Conservation (phyloP, 1,140 invertebrate species). For the Ostrea edulis region DNA sequence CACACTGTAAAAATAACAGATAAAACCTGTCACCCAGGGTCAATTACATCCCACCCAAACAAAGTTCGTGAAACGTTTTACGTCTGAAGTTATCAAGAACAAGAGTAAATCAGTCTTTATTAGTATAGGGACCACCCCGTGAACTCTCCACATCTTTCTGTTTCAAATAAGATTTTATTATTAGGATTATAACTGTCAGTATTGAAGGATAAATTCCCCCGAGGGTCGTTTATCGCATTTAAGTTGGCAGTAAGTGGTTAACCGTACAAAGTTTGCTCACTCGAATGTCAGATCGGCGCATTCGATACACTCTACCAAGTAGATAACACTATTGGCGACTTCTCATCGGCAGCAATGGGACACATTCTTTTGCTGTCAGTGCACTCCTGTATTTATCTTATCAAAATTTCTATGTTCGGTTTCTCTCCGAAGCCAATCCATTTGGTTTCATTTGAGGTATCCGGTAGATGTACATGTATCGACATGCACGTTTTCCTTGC, state of each 20-base stretch:
- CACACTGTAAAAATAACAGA: neutral
- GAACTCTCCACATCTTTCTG: conserved; percentile 16
- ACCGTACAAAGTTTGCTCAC: conserved; percentile 30
- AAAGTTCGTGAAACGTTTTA: conserved; percentile 39
- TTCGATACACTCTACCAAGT: conserved; percentile 2
- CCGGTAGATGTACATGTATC: too few species aligned
- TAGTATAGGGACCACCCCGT: neutral
- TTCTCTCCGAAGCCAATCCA: too few species aligned
- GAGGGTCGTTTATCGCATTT: conserved; percentile 24
- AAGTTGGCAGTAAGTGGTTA: conserved; percentile 36
- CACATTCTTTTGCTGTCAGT: neutral
- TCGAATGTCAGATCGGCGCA: conserved; percentile 1
- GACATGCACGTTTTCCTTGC: too few species aligned
- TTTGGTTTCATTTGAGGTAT: too few species aligned
- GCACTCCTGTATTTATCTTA: neutral
- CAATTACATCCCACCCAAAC: conserved; percentile 34
- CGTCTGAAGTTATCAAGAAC: conserved; percentile 21
- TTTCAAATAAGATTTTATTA: conserved; percentile 29
- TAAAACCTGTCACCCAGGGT: conserved; percentile 22
- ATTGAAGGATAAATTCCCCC: conserved; percentile 32
- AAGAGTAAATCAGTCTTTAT: neutral
- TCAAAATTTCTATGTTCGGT: too few species aligned
- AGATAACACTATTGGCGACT: conserved; percentile 21
- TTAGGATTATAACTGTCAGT: conserved; percentile 31
- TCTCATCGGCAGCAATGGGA: neutral